Evolutionary conservation across 2,113 vertebrate species (phyloP).

Genomic region (Neolamprologus falcicula): DNA sequence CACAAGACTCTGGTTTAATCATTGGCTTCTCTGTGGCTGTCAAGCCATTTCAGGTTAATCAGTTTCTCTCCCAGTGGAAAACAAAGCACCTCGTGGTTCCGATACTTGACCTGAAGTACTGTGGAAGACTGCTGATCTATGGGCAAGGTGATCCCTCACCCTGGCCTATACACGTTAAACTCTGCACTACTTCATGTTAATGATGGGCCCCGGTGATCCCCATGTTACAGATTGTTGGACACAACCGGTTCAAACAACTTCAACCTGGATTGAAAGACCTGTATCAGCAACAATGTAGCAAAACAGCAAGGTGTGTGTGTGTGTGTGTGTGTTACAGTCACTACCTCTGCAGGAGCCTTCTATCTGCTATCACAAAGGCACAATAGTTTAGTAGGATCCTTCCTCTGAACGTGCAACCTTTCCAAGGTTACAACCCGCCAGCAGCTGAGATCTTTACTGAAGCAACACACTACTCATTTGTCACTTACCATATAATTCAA

Average conservation of each 20-base stretch:
- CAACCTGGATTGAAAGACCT: slow-evolving; percentile 1
- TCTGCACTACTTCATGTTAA: neutral
- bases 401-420: slow-evolving; percentile 8
- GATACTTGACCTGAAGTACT: neutral
- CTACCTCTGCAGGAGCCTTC: slow-evolving; percentile 14
- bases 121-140: neutral
- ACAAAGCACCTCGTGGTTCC: neutral
- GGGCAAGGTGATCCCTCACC: neutral
- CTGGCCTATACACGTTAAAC: slow-evolving; percentile 4
- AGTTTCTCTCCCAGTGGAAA: neutral
- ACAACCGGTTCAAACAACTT: slow-evolving; percentile 20
- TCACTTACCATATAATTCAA: neutral
- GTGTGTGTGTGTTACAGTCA: neutral
- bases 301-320: neutral
- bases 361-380: neutral
- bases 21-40: slow-evolving; percentile 21
- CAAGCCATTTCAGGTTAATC: slow-evolving; percentile 26
- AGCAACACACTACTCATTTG: slow-evolving; percentile 10
- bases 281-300: slow-evolving; percentile 24
- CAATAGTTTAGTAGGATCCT: slow-evolving; percentile 3
- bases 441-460: slow-evolving; percentile 3
- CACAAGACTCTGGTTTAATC: slow-evolving; percentile 28
- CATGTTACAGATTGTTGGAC: slow-evolving; percentile 44
- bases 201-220: neutral
- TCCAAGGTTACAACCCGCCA: slow-evolving; percentile 25